phyloP scores from a whole-genome alignment of 2,113 vertebrate genomes.

The Sinocyclocheilus maitianheensis region DNA sequence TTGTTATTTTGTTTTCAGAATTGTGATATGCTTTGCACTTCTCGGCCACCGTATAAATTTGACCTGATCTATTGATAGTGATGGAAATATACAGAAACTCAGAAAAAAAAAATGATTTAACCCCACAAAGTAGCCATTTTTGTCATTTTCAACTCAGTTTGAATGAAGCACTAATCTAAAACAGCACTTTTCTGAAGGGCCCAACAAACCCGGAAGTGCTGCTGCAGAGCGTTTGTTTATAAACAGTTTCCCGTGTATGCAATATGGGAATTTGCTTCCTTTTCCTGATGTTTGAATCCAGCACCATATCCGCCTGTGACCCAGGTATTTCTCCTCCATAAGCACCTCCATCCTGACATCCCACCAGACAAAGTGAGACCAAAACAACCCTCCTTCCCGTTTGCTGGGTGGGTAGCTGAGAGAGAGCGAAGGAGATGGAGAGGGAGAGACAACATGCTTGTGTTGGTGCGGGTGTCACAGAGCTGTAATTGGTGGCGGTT shows the following conservation, averaged over 20 bases:
- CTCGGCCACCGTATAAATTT: neutral
- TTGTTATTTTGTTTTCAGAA: no score
- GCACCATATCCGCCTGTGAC: constrained; percentile 1
- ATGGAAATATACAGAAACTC: neutral
- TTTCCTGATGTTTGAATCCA: neutral
- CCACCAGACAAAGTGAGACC: constrained; percentile 44
- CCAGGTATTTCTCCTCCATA: constrained; percentile 35
- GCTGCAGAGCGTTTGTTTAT: neutral
- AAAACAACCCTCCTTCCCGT: constrained; percentile 44
- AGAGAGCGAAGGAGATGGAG: constrained; percentile 14
- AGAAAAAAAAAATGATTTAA: neutral
- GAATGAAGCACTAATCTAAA: neutral
- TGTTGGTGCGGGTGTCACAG: constrained; percentile 72
- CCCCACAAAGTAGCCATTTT: neutral
- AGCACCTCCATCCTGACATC: constrained; percentile 41
- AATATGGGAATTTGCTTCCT: neutral
- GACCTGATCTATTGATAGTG: neutral
- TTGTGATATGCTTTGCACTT: no score
- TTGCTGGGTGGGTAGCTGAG: constrained; percentile 22
- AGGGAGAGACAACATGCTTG: constrained; percentile 40
- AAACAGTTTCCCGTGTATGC: neutral
- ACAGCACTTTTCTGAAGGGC: neutral
- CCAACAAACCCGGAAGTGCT: neutral
- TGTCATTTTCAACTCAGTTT: neutral
- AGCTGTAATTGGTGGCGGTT: constrained; percentile 74